Evolutionary conservation across 2,113 vertebrate genomes (phyloP).

Genomic region (Chionodraco myersi): DNA sequence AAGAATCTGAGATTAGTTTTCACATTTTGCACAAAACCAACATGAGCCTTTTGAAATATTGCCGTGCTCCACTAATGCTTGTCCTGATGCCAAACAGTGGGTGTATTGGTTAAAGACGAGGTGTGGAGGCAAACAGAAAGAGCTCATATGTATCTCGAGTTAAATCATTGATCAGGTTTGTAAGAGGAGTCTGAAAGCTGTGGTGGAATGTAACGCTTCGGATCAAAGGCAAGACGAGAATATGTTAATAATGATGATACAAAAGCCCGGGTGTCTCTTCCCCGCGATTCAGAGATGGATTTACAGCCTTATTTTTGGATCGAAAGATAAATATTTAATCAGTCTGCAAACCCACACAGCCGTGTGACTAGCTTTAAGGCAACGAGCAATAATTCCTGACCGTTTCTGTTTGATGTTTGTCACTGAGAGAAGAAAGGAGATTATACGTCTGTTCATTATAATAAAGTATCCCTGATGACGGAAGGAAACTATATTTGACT

Average conservation of each 20-base stretch:
- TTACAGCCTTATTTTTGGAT: constrained; percentile 76
- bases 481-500: neutral
- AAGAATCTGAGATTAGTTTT: too few relatives aligned
- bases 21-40: neutral
- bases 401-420: constrained; percentile 35
- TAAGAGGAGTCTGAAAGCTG: constrained; percentile 23
- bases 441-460: neutral
- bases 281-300: constrained; percentile 67
- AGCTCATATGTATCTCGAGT: neutral
- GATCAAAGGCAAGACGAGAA: constrained; percentile 42
- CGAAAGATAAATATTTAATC: constrained; percentile 80
- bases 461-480: neutral
- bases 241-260: constrained; percentile 36
- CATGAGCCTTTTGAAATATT: too few relatives aligned
- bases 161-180: constrained; percentile 22
- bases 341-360: constrained; percentile 54
- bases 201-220: constrained; percentile 14
- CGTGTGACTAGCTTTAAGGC: constrained; percentile 48
- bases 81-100: neutral
- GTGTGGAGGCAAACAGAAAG: neutral
- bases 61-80: neutral
- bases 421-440: constrained; percentile 2
- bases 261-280: constrained; percentile 46
- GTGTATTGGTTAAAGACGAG: neutral
- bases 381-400: constrained; percentile 51